phyloP scores from a whole-genome alignment of 2,888 invertebrate species.

The Lepidocyrtoides sp. region DNA sequence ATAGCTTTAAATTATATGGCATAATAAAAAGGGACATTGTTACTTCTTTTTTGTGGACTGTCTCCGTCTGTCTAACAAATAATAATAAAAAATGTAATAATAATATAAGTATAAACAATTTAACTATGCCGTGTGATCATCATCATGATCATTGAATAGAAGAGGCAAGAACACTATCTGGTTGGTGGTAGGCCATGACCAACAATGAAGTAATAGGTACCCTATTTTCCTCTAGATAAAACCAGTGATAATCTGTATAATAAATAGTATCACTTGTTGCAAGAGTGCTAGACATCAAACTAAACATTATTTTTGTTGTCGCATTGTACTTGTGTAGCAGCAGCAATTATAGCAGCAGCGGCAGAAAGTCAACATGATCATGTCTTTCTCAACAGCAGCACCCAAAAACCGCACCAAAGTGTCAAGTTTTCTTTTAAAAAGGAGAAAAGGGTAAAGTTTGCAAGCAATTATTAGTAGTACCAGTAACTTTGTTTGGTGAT shows the following conservation, averaged over 20 bases:
- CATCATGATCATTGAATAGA: not conserved
- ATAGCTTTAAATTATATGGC: conserved; percentile 26
- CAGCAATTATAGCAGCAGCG: not conserved
- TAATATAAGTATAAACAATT: not conserved
- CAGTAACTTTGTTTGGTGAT: not conserved
- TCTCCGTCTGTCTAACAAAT: conserved; percentile 14
- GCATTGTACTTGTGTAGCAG: too few relatives aligned
- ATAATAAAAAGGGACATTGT: conserved; percentile 12
- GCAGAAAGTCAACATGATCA: too few relatives aligned
- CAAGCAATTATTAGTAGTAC: not conserved
- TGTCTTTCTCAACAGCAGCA: not conserved
- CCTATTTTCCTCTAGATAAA: conserved; percentile 24
- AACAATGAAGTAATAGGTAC: conserved; percentile 29
- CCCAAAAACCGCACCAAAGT: not conserved
- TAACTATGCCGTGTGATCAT: not conserved
- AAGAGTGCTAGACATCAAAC: not conserved
- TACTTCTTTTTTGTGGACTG: conserved; percentile 17
- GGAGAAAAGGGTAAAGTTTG: not conserved
- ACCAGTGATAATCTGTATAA: not conserved
- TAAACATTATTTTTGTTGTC: too few relatives aligned
- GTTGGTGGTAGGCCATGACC: conserved; percentile 18
- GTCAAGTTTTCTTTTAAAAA: not conserved
- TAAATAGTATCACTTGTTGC: conserved; percentile 19
- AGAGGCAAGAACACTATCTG: not conserved
- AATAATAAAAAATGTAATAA: not conserved